These are phyloP conservation scores for Phaonia tiefii DNA, from an alignment of 2,888 invertebrate genomes.

Conservation along the genomic window DNA sequence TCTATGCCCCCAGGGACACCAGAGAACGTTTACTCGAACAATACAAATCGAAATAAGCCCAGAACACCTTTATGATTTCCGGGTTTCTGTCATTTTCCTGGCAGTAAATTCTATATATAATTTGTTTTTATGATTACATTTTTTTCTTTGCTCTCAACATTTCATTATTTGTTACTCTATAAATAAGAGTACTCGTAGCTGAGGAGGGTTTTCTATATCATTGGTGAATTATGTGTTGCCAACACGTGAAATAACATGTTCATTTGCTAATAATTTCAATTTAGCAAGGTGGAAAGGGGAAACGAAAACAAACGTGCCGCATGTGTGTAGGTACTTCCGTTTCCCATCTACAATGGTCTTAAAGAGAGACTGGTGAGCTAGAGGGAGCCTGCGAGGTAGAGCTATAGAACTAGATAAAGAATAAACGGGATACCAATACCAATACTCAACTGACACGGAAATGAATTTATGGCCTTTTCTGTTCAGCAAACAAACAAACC, in stretches of 20 bases:
- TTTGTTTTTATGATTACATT: conserved; percentile 9
- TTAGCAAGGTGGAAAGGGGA: neutral
- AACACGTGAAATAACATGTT: conserved; percentile 63
- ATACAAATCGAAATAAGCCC: no score
- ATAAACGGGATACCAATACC: no score
- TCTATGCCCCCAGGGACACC: no score
- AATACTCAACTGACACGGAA: conserved; percentile 52
- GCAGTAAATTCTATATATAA: conserved; percentile 7
- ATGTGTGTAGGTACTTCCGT: conserved; percentile 31
- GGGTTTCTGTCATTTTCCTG: neutral
- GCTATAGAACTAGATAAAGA: neutral
- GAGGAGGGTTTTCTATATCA: neutral
- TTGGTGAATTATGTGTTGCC: conserved; percentile 52
- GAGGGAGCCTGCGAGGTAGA: neutral
- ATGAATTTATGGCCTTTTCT: conserved; percentile 55
- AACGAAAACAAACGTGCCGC: neutral
- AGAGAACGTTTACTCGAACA: no score
- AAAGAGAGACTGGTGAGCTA: neutral
- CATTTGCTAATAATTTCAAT: conserved; percentile 35
- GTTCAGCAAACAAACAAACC: neutral
- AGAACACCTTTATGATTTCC: neutral
- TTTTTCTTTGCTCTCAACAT: neutral
- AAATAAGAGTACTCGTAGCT: conserved; percentile 16
- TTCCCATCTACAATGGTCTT: neutral
- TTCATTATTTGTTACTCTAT: conserved; percentile 6